Evolutionary conservation across 2,113 vertebrate genomes (phyloP).

Genomic region (Excalfactoria chinensis): DNA sequence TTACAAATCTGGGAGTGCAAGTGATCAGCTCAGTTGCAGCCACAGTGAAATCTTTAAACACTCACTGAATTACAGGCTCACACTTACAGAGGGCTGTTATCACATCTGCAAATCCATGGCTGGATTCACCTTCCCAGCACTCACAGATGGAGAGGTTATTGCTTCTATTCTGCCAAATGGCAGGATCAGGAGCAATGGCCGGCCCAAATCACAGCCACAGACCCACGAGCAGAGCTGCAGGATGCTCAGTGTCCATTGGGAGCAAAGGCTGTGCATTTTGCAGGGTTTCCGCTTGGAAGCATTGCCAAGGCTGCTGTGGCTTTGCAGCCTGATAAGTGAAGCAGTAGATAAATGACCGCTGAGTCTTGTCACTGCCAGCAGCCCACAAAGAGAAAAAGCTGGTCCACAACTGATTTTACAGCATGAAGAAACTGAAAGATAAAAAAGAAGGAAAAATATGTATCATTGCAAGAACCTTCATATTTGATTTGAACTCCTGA

Average conservation of each 20-base stretch:
- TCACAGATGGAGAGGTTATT: not conserved
- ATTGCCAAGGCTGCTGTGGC: not conserved
- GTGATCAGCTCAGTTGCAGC: not conserved
- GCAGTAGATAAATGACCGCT: not conserved
- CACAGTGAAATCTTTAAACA: not conserved
- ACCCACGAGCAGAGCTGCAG: not conserved
- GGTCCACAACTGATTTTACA: not conserved
- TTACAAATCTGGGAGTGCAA: not conserved
- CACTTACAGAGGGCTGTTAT: not conserved
- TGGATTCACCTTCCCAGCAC: not conserved
- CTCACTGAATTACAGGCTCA: not conserved
- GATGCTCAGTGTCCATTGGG: not conserved
- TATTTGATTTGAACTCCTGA: constrained; percentile 1
- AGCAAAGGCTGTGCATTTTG: not conserved
- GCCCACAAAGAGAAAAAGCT: not conserved
- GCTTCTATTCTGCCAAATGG: accelerated
- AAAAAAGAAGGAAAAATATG: not conserved
- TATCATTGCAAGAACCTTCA: not conserved
- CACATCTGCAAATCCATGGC: not conserved
- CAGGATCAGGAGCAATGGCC: accelerated
- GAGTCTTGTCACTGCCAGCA: not conserved
- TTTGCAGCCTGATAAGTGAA: not conserved
- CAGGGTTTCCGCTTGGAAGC: not conserved
- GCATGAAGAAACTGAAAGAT: not conserved
- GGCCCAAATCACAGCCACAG: accelerated